These are phyloP conservation scores for Philhelius pedissequus DNA, from an alignment of 2,888 invertebrate species.

Conservation along the genomic window DNA sequence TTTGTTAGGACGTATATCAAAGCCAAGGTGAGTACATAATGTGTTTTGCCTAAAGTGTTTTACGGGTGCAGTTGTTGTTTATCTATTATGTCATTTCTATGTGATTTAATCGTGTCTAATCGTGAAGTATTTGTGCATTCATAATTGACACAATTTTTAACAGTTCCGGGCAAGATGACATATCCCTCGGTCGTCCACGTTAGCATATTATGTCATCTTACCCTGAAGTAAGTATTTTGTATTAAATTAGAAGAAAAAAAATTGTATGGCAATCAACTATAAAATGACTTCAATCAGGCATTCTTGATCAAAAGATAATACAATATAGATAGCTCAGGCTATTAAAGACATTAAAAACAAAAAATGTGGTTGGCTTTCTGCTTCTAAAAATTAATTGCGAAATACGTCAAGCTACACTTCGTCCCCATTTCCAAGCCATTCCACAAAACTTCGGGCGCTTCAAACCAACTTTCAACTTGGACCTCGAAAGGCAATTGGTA, in stretches of 20 bases:
- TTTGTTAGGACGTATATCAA: too few species aligned
- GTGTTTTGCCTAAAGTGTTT: too few species aligned
- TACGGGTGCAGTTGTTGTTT: too few species aligned
- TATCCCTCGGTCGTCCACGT: background rate
- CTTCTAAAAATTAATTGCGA: background rate
- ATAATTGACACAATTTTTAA: background rate
- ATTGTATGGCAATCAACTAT: background rate
- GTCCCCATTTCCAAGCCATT: background rate
- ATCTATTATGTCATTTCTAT: too few species aligned
- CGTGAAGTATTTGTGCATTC: background rate
- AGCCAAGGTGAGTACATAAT: too few species aligned
- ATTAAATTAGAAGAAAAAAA: background rate
- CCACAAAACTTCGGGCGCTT: background rate
- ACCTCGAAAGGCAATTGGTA: background rate
- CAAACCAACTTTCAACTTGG: background rate
- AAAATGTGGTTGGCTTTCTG: background rate
- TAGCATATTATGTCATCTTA: background rate
- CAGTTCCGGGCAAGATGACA: background rate
- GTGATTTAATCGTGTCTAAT: too few species aligned
- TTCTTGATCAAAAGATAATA: background rate
- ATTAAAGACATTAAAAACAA: background rate
- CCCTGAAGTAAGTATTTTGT: background rate
- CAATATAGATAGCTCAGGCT: background rate
- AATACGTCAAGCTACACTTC: background rate
- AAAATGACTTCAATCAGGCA: background rate